These are phyloP conservation scores for Lycophotia porphyrea DNA, from an alignment of 2,888 invertebrate genomes.

Conservation along the genomic window DNA sequence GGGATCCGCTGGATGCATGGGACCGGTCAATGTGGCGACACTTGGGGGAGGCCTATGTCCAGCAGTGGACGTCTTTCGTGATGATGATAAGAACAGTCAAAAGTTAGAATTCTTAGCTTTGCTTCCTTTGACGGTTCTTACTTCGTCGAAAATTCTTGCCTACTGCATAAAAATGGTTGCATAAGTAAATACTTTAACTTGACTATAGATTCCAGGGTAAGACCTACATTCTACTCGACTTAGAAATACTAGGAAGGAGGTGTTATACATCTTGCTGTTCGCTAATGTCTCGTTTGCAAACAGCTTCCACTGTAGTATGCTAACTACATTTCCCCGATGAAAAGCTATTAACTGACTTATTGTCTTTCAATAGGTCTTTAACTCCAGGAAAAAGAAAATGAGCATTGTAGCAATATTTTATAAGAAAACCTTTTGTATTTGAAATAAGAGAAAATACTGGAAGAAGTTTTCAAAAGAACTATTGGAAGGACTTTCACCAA, in stretches of 20 bases:
- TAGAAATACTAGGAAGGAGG: neutral
- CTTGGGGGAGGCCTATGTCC: too few relatives aligned
- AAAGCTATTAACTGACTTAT: conserved; percentile 1
- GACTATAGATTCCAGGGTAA: too few relatives aligned
- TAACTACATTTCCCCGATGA: neutral
- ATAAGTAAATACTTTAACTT: too few relatives aligned
- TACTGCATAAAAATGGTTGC: too few relatives aligned
- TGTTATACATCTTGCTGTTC: neutral
- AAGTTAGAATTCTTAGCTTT: too few relatives aligned
- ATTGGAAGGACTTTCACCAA: neutral
- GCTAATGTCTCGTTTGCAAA: neutral
- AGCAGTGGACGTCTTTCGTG: too few relatives aligned
- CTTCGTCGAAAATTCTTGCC: too few relatives aligned
- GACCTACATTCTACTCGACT: neutral
- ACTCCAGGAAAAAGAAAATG: neutral
- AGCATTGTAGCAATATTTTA: conserved; percentile 17
- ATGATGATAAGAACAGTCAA: too few relatives aligned
- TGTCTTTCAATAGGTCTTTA: conserved; percentile 11
- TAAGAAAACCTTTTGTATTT: neutral
- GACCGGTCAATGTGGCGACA: too few relatives aligned
- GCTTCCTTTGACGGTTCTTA: too few relatives aligned
- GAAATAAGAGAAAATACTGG: conserved; percentile 15
- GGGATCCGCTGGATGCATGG: too few relatives aligned
- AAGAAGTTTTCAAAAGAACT: neutral
- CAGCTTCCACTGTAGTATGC: neutral